Conservation (phyloP, 2,888 invertebrate genomes). For the Athrips mouffetella region DNA sequence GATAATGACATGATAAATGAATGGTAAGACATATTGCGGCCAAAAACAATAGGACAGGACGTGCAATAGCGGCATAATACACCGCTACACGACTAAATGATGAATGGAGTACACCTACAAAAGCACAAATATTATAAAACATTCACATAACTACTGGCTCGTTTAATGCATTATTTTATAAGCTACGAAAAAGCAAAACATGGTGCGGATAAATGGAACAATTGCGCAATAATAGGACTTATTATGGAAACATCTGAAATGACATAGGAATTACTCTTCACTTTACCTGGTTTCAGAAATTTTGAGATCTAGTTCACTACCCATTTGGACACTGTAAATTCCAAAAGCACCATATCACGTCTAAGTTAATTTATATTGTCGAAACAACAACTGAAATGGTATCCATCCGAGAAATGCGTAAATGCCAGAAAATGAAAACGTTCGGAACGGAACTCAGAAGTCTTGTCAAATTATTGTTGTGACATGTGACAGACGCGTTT, state of each 20-base stretch:
- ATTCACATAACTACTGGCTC: too few species aligned
- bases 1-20: conserved; percentile 54
- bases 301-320: conserved; percentile 61
- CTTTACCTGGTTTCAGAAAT: conserved; percentile 58
- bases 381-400: conserved; percentile 2
- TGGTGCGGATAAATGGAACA: conserved; percentile 27
- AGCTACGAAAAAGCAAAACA: conserved; percentile 11
- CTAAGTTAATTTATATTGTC: conserved; percentile 2
- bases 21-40: conserved; percentile 46
- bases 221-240: conserved; percentile 48
- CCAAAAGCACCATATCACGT: conserved; percentile 54
- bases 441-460: conserved; percentile 11
- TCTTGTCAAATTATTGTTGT: not conserved
- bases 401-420: conserved; percentile 17
- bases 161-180: conserved; percentile 18
- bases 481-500: conserved; percentile 1
- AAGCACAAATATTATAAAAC: conserved; percentile 22
- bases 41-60: conserved; percentile 43
- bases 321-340: conserved; percentile 66
- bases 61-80: conserved; percentile 48
- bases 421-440: conserved; percentile 20
- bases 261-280: conserved; percentile 18
- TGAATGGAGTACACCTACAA: conserved; percentile 39
- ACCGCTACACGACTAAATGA: conserved; percentile 23
- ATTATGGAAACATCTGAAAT: not conserved